Conservation (phyloP, 2,888 invertebrate species). For the Tiphia femorata region DNA sequence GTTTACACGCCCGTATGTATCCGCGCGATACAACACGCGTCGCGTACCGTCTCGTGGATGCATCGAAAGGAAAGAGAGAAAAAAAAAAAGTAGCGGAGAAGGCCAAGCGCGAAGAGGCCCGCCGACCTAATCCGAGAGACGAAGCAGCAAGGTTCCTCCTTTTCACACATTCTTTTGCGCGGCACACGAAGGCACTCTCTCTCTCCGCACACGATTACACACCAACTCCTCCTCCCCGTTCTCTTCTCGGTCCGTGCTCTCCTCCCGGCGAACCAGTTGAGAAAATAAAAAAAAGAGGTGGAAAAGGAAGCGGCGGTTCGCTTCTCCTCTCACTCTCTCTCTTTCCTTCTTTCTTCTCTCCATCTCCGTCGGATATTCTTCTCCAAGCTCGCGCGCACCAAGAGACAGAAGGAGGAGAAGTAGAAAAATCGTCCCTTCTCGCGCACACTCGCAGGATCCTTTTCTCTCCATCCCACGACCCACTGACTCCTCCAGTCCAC, state of each 20-base stretch:
- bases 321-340: too few species aligned
- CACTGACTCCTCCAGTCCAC: too few species aligned
- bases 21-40: background rate
- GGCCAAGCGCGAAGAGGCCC: too few species aligned
- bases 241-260: background rate
- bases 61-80: background rate
- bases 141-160: conserved; percentile 3
- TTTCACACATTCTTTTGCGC: conserved; percentile 19
- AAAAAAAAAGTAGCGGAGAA: background rate
- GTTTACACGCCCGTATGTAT: background rate
- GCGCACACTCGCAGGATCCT: too few species aligned
- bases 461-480: too few species aligned
- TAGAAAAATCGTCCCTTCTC: background rate
- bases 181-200: conserved; percentile 50
- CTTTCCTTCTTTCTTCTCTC: background rate
- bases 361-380: background rate
- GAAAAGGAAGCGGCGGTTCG: too few species aligned
- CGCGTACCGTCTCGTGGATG: background rate
- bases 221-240: conserved; percentile 6
- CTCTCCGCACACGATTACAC: conserved; percentile 13
- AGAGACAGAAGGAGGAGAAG: too few species aligned
- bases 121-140: too few species aligned
- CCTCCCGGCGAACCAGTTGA: too few species aligned
- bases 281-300: too few species aligned
- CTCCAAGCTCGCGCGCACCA: background rate